Base-by-base conservation (phyloP, 2,888 invertebrate genomes). In the Drosophila nr. medialis region DNA sequence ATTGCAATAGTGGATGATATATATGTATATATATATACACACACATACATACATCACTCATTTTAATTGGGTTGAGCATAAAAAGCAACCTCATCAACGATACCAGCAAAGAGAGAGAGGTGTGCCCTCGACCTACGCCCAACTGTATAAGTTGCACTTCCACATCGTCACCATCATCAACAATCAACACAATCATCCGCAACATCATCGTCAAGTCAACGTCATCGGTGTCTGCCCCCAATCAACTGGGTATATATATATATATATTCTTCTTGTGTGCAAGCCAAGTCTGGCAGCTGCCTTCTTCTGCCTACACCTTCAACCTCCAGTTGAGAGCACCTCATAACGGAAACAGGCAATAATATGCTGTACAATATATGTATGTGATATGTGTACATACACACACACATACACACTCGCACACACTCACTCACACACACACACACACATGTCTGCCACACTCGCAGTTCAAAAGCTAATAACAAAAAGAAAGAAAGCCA, bases 301-400 rank as follows among this genome's bases (percentile, higher is more conserved):
- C 60, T 58, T 27, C 36, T 42, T 51, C 72, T 66, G 73, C 73
- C 62, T 60, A 77, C 75, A 76, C 72, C 58, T 64, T 64, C 63
- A 65, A 71, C 77, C 77, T 59, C 21, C 62, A 73, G 71, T 64
- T 64, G 51, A 62, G 58, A 58, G 45, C 38, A 36, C 48, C 56
- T 68, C 80, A 75, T 79, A 77, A 79, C 77, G 77, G 75, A 79
- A 77, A 79, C 77, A 38, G 56, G 45, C 64, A 77, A 65, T 68
- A 74, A 68, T 78, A 65, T 62, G 61, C 49, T 32, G 62, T 50
- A 45, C 45, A 45, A 24, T 45, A 45, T 15, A 4, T 24, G 13
- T 15, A 8, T 24, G 21, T 45, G 13, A 7, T 15, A 8, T 24
- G 21, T 45, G 13, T 13, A 7, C 13, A 3, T 21, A 21, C 11